Evolutionary conservation across 2,797 vertebrate species (phyloP).

Genomic region (Mormyrops attenuatus): DNA sequence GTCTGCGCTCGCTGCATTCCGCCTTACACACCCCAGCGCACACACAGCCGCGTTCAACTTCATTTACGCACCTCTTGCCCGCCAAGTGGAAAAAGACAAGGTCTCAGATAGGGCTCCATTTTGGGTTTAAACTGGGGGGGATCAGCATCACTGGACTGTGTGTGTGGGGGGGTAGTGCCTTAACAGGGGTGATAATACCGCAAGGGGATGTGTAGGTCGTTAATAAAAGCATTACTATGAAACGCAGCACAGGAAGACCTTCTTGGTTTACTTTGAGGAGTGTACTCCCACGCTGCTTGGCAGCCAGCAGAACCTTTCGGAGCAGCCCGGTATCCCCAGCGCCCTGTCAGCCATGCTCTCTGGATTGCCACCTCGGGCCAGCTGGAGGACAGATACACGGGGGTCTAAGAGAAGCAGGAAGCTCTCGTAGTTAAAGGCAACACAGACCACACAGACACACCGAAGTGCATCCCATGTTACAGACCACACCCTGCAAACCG

Average conservation of each 20-base stretch:
- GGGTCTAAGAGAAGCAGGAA: not conserved
- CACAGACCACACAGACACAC: not conserved
- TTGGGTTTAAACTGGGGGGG: slow-evolving; percentile 27
- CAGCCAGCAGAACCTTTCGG: slow-evolving; percentile 1
- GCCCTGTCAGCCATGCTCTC: not conserved
- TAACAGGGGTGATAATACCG: not conserved
- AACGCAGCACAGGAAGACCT: not conserved
- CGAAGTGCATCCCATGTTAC: not conserved
- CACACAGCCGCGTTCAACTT: not conserved
- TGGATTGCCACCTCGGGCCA: not conserved
- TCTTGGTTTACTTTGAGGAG: not conserved
- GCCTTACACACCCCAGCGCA: not conserved
- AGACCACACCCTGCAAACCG: not conserved
- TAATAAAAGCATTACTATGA: not conserved
- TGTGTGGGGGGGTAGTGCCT: not conserved
- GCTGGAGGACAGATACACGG: not conserved
- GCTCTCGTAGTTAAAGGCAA: not conserved
- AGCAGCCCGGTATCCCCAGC: not conserved
- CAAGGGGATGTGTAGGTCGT: not conserved
- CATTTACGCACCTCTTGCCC: not conserved
- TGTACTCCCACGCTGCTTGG: not conserved
- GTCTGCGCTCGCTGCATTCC: not conserved
- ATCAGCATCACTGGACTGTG: slow-evolving; percentile 28
- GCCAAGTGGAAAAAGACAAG: not conserved
- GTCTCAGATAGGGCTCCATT: slow-evolving; percentile 29